These are phyloP conservation scores for Lacerta bilineata DNA, from an alignment of 2,797 vertebrate genomes.

Conservation along the genomic window DNA sequence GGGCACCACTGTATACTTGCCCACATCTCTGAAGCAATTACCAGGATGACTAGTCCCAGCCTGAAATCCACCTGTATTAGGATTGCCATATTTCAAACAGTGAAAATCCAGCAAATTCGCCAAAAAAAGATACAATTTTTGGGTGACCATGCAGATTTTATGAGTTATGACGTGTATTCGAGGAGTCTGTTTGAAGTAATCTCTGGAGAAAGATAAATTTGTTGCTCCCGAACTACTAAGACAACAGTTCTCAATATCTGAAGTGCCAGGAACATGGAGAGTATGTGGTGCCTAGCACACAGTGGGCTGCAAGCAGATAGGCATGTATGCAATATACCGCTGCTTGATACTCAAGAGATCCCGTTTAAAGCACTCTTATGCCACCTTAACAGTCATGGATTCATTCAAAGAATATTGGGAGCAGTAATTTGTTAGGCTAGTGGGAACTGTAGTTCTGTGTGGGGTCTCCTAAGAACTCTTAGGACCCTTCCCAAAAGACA, in stretches of 20 bases:
- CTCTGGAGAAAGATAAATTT: conserved; percentile 36
- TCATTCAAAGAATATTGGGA: no score
- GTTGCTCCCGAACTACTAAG: not conserved
- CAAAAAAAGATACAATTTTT: no score
- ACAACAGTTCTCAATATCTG: conserved; percentile 6
- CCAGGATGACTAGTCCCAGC: not conserved
- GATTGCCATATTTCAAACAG: no score
- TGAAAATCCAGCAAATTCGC: no score
- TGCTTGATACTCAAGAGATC: not conserved
- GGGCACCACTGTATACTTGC: not conserved
- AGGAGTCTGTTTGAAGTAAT: not conserved
- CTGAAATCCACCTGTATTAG: not conserved
- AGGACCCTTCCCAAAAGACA: no score
- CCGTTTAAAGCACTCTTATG: not conserved
- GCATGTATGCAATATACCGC: not conserved
- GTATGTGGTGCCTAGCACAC: not conserved
- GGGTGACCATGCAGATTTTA: conserved; percentile 28
- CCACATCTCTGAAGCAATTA: not conserved
- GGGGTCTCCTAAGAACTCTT: no score
- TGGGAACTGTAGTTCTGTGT: no score
- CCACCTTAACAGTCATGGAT: no score
- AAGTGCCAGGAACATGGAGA: conserved; percentile 1
- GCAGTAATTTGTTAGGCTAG: no score
- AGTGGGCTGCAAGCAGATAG: not conserved
- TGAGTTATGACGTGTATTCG: not conserved